phyloP scores from a whole-genome alignment of 2,888 invertebrate species.

The Orgyia antiqua region DNA sequence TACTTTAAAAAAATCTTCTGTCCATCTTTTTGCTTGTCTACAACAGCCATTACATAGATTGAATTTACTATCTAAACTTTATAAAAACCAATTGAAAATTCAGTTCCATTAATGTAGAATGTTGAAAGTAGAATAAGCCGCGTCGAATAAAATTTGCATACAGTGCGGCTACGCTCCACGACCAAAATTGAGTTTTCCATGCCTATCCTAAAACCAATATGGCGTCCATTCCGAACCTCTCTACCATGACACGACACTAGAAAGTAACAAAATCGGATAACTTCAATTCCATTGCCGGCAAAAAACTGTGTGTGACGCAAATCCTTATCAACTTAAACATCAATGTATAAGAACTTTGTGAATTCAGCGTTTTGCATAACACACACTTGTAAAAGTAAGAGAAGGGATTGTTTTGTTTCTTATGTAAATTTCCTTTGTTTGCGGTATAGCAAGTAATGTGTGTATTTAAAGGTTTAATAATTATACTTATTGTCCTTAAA shows the following conservation, averaged over 20 bases:
- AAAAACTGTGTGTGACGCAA: constrained; percentile 9
- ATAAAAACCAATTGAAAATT: constrained; percentile 22
- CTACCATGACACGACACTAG: constrained; percentile 6
- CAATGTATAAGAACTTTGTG: constrained; percentile 17
- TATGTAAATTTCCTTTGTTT: constrained; percentile 28
- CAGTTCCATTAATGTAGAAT: constrained; percentile 20
- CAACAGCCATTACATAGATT: too few species aligned
- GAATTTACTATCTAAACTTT: too few species aligned
- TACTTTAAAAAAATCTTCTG: too few species aligned
- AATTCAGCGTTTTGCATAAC: constrained; percentile 9
- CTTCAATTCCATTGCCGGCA: constrained; percentile 25
- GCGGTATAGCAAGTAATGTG: constrained; percentile 17
- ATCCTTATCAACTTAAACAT: constrained; percentile 11
- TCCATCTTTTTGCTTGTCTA: too few species aligned
- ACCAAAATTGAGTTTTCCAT: constrained; percentile 43
- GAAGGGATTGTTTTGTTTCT: constrained; percentile 22
- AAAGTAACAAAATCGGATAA: constrained; percentile 20
- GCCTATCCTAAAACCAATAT: constrained; percentile 43
- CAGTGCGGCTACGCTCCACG: constrained; percentile 29
- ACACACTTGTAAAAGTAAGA: constrained; percentile 13
- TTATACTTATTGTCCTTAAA: constrained; percentile 16
- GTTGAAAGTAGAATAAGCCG: constrained; percentile 37
- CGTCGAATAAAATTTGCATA: constrained; percentile 41
- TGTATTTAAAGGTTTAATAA: constrained; percentile 22
- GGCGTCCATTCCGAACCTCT: constrained; percentile 20